Evolutionary conservation across 2,113 vertebrate species (phyloP).

Genomic region (Hydrochoerus hydrochaeris): DNA sequence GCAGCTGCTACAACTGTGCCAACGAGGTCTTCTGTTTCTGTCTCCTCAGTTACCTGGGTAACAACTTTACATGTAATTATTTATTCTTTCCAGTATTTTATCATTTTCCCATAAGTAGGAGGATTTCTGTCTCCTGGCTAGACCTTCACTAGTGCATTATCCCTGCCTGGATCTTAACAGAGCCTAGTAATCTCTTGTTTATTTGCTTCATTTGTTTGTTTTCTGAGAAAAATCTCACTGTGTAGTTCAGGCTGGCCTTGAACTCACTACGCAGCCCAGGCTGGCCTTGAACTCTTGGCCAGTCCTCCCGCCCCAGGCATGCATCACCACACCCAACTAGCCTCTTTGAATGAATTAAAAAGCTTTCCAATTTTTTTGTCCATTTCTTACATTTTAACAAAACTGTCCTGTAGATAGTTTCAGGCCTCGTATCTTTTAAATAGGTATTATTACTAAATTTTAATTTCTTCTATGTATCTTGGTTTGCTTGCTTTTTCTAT

Average conservation of each 20-base stretch:
- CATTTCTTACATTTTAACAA: not conserved
- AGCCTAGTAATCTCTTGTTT: not conserved
- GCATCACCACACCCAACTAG: not conserved
- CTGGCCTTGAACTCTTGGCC: not conserved
- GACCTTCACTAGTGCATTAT: not conserved
- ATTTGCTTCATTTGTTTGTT: not conserved
- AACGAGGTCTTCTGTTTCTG: not conserved
- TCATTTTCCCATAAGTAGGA: not conserved
- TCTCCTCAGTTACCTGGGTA: not conserved
- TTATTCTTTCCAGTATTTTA: not conserved
- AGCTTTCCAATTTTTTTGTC: not conserved
- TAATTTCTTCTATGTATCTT: not conserved
- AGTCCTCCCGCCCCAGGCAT: not conserved
- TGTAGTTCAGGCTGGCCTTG: not conserved
- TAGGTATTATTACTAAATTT: conserved; percentile 15
- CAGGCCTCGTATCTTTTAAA: conserved; percentile 2
- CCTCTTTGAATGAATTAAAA: conserved; percentile 10
- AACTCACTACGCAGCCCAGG: not conserved
- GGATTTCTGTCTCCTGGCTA: not conserved
- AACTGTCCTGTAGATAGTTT: not conserved
- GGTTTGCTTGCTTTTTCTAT: not conserved
- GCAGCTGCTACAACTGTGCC: not conserved
- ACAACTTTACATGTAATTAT: not conserved
- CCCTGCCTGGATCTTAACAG: not conserved
- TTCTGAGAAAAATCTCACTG: not conserved